phyloP scores from a whole-genome alignment of 2,113 vertebrate genomes.

The Periophthalmodon schlosseri region DNA sequence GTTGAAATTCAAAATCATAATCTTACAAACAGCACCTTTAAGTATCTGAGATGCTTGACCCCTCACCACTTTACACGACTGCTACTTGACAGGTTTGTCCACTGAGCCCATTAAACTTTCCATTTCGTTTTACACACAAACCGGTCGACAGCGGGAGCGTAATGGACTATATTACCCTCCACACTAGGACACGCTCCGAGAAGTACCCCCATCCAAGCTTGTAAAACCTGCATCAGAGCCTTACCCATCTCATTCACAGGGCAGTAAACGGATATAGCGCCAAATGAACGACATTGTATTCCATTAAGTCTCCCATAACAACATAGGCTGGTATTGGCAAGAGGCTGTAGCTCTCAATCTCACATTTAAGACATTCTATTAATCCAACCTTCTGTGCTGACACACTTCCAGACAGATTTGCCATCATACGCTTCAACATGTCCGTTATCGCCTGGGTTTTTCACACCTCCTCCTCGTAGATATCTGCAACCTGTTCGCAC shows the following conservation, averaged over 20 bases:
- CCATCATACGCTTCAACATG: conserved; percentile 10
- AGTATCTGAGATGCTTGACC: not conserved
- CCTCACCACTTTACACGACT: not conserved
- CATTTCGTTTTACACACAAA: not conserved
- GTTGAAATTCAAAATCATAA: no score
- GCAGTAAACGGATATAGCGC: not conserved
- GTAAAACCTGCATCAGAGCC: not conserved
- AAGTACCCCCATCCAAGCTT: not conserved
- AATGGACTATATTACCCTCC: not conserved
- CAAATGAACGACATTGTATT: not conserved
- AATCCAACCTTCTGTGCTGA: conserved; percentile 3
- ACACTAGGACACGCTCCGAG: not conserved
- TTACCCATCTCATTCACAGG: not conserved
- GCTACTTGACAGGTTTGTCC: not conserved
- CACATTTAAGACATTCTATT: not conserved
- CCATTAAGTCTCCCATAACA: not conserved
- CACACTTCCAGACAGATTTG: conserved; percentile 6
- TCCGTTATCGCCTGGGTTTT: conserved; percentile 1
- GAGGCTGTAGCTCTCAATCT: not conserved
- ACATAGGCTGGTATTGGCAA: not conserved
- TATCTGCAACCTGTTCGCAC: not conserved
- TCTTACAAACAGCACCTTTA: no score
- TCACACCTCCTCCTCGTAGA: not conserved
- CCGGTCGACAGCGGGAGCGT: not conserved
- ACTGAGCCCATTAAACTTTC: not conserved